Conservation (phyloP, 2,797 vertebrate genomes). For the Enteromius mattozi region DNA sequence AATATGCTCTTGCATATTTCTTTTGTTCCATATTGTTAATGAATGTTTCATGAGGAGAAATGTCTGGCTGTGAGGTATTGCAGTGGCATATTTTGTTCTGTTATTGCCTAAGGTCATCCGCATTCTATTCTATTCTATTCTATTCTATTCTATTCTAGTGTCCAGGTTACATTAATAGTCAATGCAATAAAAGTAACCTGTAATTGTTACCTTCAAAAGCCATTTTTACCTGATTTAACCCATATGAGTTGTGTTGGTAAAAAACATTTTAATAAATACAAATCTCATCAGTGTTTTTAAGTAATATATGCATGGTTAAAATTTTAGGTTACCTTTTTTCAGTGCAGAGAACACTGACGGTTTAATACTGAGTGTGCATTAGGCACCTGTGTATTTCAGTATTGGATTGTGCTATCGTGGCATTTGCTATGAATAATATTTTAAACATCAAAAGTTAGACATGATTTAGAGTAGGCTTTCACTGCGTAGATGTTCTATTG, state of each 20-base stretch:
- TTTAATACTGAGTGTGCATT: neutral
- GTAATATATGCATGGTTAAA: neutral
- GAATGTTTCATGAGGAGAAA: constrained; percentile 11
- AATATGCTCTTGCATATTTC: neutral
- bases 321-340: neutral
- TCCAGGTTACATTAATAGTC: neutral
- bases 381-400: neutral
- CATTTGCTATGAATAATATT: neutral
- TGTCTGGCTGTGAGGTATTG: neutral
- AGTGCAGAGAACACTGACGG: neutral
- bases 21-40: constrained; percentile 1
- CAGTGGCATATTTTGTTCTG: neutral
- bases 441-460: constrained; percentile 17
- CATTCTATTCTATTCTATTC: constrained; percentile 7
- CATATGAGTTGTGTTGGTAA: neutral
- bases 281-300: neutral
- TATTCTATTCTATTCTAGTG: constrained; percentile 32
- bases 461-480: constrained; percentile 38
- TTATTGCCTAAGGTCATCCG: neutral
- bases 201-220: neutral
- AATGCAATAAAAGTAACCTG: neutral
- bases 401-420: neutral
- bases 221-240: neutral
- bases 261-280: too few species aligned
- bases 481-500: constrained; percentile 61